A percentile compares a stretch with the other conserved stretches of the same genome.
phyloP scores from a whole-genome alignment of 2,888 invertebrate genomes.

The Ochlodes sylvanus region DNA sequence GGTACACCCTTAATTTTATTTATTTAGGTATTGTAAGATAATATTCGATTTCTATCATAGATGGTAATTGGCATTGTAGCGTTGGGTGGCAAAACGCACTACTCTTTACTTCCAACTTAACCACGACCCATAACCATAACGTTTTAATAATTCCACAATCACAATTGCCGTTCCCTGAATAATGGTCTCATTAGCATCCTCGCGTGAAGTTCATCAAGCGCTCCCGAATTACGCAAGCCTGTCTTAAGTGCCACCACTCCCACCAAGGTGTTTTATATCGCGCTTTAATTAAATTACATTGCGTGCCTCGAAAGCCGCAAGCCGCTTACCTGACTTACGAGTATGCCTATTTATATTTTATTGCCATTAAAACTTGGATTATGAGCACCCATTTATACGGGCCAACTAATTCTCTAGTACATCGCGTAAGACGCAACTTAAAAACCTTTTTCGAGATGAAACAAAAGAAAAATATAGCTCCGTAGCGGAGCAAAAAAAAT shows the following conservation, averaged over 20 bases:
- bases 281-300: slow-evolving; percentile 77
- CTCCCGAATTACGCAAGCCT: slow-evolving; percentile 64
- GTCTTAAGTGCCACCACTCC: slow-evolving; percentile 63
- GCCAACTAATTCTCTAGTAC: slow-evolving; percentile 32
- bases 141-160: slow-evolving; percentile 41
- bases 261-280: slow-evolving; percentile 68
- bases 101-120: neutral
- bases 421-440: slow-evolving; percentile 22
- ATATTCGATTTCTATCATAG: too few species aligned
- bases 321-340: slow-evolving; percentile 43
- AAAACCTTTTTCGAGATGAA: slow-evolving; percentile 24
- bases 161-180: slow-evolving; percentile 54
- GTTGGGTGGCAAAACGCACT: too few species aligned
- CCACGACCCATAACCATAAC: slow-evolving; percentile 20
- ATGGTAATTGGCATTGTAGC: too few species aligned
- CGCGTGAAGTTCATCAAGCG: slow-evolving; percentile 68
- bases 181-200: slow-evolving; percentile 61
- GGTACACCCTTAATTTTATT: too few species aligned
- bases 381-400: slow-evolving; percentile 41
- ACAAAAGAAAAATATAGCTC: slow-evolving; percentile 42
- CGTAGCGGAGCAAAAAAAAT: slow-evolving; percentile 41
- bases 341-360: slow-evolving; percentile 47
- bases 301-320: slow-evolving; percentile 68
- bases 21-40: too few species aligned
- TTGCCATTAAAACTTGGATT: slow-evolving; percentile 48